These are phyloP conservation scores for Cryptus viduatorius DNA, from an alignment of 2,888 invertebrate genomes.

Conservation along the genomic window DNA sequence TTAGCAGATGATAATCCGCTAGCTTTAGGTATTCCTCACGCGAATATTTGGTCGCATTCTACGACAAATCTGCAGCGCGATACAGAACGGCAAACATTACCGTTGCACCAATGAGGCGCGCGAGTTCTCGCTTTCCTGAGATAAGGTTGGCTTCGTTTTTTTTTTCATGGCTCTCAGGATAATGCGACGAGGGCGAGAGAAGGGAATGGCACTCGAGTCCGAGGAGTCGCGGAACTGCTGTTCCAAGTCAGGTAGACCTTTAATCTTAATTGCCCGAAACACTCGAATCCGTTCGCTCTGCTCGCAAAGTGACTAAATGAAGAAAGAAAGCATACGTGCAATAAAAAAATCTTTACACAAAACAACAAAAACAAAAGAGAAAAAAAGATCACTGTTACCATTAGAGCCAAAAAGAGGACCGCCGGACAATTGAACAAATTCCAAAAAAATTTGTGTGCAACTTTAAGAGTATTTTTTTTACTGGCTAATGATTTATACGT, in stretches of 20 bases:
- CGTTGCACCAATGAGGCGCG: background rate
- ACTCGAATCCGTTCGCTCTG: slow-evolving; percentile 35
- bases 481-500: no score
- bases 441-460: no score
- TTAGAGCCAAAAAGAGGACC: background rate
- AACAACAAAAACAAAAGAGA: no score
- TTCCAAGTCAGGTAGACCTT: slow-evolving; percentile 45
- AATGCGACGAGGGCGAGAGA: slow-evolving; percentile 30
- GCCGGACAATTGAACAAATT: background rate
- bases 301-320: slow-evolving; percentile 46
- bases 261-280: slow-evolving; percentile 63
- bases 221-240: slow-evolving; percentile 25
- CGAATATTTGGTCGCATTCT: background rate
- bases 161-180: slow-evolving; percentile 33
- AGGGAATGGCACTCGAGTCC: background rate
- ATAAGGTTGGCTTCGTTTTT: slow-evolving; percentile 23
- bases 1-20: background rate
- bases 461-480: no score
- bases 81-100: slow-evolving; percentile 39
- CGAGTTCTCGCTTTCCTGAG: slow-evolving; percentile 43
- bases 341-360: no score
- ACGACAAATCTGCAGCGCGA: background rate
- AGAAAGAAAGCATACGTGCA: background rate
- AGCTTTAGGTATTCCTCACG: background rate
- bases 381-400: background rate